Evolutionary conservation across 2,888 invertebrate genomes (phyloP), one percentile per base, ranked within the genome.

Genomic region (Acleris holmiana): DNA sequence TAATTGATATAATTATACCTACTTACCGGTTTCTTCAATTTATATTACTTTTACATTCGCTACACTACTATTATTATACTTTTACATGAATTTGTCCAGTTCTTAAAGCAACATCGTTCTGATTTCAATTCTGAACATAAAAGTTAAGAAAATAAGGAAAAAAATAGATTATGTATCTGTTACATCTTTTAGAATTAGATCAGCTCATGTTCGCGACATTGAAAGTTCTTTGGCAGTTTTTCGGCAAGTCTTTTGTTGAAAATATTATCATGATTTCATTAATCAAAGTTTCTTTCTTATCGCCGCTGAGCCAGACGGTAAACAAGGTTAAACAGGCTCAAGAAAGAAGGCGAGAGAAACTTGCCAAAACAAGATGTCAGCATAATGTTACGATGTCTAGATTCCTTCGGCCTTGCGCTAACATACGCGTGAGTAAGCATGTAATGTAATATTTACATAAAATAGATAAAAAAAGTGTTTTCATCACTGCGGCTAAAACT

Each of bases 181-280:
- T 8, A 13, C 13, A 29, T 13, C 51, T 2, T 29, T 50, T 13
- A 35, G 13, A 35, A 2, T 29, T 17, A 1, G 18, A 18, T 15
- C 19, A 35, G 21, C 53, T n/a, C n/a, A 53, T 58, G 51, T 58
- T 41, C 41, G 57, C 25, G 51, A 58, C 63, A 58, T 58, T 53
- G 50, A 21, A 57, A 57, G 19, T 62, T 57, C 4, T 7, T 13
- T 23, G 48, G n/a, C 44, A 55, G 41, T 56, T 56, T 62, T 62
- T 57, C 23, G 40, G 35, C 44, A 7, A 4, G 25, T 5, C 50
- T 50, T 57, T 58, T 53, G 58, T 60, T 51, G 25, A 63, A 58
- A 63, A 63, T 53, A 58, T 58, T 47, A 58, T 63, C 58, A 47
- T 41, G 58, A 53, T 63, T 58, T 53, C 63, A 63, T 63, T 63